These are phyloP conservation scores for Nesogale talazaci DNA, from an alignment of 2,113 vertebrate species.

Conservation along the genomic window DNA sequence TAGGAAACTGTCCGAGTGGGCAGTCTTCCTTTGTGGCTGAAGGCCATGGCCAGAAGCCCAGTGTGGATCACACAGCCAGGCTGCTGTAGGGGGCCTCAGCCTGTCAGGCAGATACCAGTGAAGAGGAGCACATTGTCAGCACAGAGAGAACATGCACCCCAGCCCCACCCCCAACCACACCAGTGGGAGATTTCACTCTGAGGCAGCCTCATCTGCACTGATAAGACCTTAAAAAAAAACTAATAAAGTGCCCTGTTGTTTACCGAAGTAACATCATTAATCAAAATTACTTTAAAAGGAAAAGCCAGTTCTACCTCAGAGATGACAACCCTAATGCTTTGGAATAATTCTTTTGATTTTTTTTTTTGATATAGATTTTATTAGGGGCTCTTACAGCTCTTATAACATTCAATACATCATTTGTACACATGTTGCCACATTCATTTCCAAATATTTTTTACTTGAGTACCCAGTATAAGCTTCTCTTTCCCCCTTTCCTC, in stretches of 20 bases:
- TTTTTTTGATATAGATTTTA: too few relatives aligned
- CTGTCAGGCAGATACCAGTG: background rate
- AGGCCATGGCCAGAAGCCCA: background rate
- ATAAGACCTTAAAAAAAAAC: background rate
- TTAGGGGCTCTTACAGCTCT: too few relatives aligned
- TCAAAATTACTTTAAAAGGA: background rate
- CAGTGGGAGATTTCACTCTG: background rate
- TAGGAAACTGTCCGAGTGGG: accelerated
- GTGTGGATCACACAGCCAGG: background rate
- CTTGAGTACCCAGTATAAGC: too few relatives aligned
- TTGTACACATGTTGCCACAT: too few relatives aligned
- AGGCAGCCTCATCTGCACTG: background rate
- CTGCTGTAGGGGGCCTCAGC: background rate
- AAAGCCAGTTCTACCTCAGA: background rate
- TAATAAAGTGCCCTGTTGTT: background rate
- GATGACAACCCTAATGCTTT: background rate
- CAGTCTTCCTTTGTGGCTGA: accelerated
- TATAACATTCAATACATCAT: too few relatives aligned
- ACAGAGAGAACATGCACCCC: accelerated
- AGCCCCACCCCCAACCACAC: accelerated
- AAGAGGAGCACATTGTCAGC: background rate
- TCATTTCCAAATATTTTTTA: too few relatives aligned
- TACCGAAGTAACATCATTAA: background rate
- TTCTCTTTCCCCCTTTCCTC: too few relatives aligned
- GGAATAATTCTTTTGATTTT: background rate